Base-by-base conservation (phyloP, 2,888 invertebrate genomes). In the Pachliopta kotzebuea region DNA sequence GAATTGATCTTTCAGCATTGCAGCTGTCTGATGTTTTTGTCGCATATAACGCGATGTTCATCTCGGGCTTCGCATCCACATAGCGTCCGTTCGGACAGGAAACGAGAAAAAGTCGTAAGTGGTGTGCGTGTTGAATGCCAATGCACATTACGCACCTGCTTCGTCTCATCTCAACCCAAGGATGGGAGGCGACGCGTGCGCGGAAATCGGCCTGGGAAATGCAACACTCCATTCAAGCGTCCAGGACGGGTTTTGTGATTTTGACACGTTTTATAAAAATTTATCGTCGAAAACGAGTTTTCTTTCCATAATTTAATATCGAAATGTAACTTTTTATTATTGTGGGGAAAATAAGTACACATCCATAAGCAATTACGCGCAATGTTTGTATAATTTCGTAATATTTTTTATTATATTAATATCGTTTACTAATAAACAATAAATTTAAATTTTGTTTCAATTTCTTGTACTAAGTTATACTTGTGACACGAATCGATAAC, bases 31-130 rank as follows among this genome's bases (percentile, higher is more conserved):
- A 42, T 49, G 52, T 62, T 64, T 67, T 63, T 57, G 63, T 67
- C 62, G 63, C 65, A 60, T 60, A 66, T 63, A 65, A 55, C 63
- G 56, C 56, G 59, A 59, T 62, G 68, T 67, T 63, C 68, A 71
- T 73, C 72, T 70, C 65, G 67, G 69, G 70, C 69, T 72, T 70
- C 67, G 70, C 69, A 72, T 70, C 67, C 70, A 69, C 67, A 67
- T 66, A 63, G 66, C 66, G 70, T 65, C 64, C 64, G 56, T 64
- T 64, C 56, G 74, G 65, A 70, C 75, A 74, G 75, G 75, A 76
- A 74, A 73, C 72, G 70, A 68, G 73, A 72, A 74, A 72, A 74
- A 74, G 67, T 71, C 74, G 74, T 75, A 74, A 74, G 72, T 68
- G 66, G 69, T 67, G 69, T 71, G 72, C 68, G 75, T 70, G 71